phyloP scores from a whole-genome alignment of 1,140 invertebrate genomes.

The Procambarus virginalis region DNA sequence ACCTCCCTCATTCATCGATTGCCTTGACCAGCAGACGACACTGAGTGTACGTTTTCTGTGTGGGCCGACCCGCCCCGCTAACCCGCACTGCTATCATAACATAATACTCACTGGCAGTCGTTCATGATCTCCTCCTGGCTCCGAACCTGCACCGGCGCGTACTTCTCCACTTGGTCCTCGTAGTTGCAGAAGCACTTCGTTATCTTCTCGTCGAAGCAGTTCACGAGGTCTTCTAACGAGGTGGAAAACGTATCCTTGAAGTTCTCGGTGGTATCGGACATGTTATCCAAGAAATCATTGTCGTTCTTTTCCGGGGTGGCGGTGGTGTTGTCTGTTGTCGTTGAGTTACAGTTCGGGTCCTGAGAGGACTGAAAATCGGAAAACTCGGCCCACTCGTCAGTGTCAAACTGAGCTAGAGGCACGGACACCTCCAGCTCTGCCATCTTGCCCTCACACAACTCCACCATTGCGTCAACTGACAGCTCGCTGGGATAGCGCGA shows the following conservation, averaged over 20 bases:
- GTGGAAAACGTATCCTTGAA: conserved; percentile 93
- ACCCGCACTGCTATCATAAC: background rate
- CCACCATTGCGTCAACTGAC: conserved; percentile 66
- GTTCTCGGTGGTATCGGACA: conserved; percentile 78
- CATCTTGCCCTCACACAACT: conserved; percentile 66
- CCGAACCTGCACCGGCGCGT: conserved; percentile 98
- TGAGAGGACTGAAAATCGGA: conserved; percentile 66
- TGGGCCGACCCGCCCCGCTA: background rate
- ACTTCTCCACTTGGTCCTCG: conserved; percentile 95
- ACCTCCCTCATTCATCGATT: conserved; percentile 35
- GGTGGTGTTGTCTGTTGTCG: conserved; percentile 20
- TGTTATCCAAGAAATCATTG: conserved; percentile 66
- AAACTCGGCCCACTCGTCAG: conserved; percentile 68
- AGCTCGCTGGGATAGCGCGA: conserved; percentile 31
- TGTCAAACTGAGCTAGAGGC: conserved; percentile 68
- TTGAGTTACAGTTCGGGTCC: conserved; percentile 64
- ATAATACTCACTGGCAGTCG: conserved; percentile 96
- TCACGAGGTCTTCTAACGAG: conserved; percentile 97
- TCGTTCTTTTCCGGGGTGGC: conserved; percentile 62
- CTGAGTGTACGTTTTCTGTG: conserved; percentile 36
- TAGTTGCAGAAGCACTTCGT: conserved; percentile 98
- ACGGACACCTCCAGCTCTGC: conserved; percentile 69
- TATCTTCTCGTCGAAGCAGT: conserved; percentile 99
- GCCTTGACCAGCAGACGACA: conserved; percentile 25
- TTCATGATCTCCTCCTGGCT: conserved; percentile 99